Base-by-base conservation (phyloP, 2,888 invertebrate species). In the Amblyjoppa fuscipennis region DNA sequence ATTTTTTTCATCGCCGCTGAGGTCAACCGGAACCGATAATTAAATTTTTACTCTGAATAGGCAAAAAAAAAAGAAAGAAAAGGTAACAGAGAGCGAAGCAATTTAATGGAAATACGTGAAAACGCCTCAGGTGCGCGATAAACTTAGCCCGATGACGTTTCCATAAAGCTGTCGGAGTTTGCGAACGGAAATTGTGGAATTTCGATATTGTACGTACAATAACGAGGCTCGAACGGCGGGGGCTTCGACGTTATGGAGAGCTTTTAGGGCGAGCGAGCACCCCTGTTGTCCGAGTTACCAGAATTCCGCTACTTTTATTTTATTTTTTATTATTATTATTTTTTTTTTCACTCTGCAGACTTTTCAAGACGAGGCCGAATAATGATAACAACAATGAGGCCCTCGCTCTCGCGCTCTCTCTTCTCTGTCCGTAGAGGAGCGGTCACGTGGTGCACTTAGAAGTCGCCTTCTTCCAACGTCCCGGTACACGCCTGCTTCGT, bases 21-120 rank as follows among this genome's bases (percentile, higher is more conserved):
- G 81, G 61, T 81, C 69, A 81, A 75, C 75, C 70, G 70, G 71
- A 71, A 66, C 70, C 76, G 81, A 82, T 82, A 82, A 82, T 82
- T 82, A 82, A 82, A 82, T 82, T 82, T 77, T 76, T 53, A 51
- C 56, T 68, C n/a, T 13, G 59, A 20, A 20, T 56, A 56, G 7
- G 20, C 2, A 56, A 56, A 20, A 20, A 53, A 20, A 25, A 41
- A 41, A 34, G 31, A 20, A 41, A 41, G 68, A 75, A 61, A 28
- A 61, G 6, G 7, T 31, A 25, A 51, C 34, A 28, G 28, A 53
- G 64, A 11, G 64, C 53, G 28, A 71, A 51, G 28, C 49, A 64
- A 77, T 49, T 20, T 34, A 25, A 51, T 64, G 38, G 51, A 4
- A 31, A 13, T 16, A 34, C 34, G 31, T 28, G 6, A 2, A 34